phyloP scores from a whole-genome alignment of 2,113 vertebrate genomes.

The Terrapene triunguis region DNA sequence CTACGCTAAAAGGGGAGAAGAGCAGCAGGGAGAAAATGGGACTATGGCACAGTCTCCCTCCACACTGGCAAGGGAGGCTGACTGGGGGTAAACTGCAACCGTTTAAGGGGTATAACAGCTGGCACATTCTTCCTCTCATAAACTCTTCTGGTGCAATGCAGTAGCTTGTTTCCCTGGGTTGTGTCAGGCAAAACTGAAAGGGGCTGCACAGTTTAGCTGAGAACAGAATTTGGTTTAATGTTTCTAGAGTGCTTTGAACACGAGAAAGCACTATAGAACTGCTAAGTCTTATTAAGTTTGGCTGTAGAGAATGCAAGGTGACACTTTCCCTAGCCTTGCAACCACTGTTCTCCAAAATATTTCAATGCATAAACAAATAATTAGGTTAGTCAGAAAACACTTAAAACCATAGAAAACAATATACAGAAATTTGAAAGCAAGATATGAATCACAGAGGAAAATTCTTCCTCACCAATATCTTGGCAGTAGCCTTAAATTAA shows the following conservation, averaged over 20 bases:
- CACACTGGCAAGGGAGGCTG: neutral
- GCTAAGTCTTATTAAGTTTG: conserved; percentile 50
- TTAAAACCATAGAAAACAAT: neutral
- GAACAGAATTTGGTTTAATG: conserved; percentile 62
- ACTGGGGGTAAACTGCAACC: neutral
- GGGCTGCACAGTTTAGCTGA: conserved; percentile 39
- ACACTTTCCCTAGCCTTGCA: conserved; percentile 9
- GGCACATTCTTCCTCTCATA: neutral
- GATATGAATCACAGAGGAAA: neutral
- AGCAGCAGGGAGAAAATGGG: neutral
- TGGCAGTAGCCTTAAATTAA: too few relatives aligned
- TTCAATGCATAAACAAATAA: neutral
- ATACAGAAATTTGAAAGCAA: neutral
- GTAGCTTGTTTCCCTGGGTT: conserved; percentile 43
- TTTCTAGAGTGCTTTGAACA: conserved; percentile 55
- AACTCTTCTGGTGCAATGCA: conserved; percentile 21
- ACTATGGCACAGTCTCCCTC: neutral
- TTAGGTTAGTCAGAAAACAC: neutral
- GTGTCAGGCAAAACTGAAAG: conserved; percentile 54
- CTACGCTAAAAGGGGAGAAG: neutral
- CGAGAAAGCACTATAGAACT: conserved; percentile 42
- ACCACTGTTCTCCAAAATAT: neutral
- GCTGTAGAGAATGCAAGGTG: conserved; percentile 16
- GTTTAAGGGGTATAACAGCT: neutral
- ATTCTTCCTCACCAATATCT: accelerated